Evolutionary conservation across 2,797 vertebrate genomes (phyloP).

Genomic region (Crypturellus tataupa): DNA sequence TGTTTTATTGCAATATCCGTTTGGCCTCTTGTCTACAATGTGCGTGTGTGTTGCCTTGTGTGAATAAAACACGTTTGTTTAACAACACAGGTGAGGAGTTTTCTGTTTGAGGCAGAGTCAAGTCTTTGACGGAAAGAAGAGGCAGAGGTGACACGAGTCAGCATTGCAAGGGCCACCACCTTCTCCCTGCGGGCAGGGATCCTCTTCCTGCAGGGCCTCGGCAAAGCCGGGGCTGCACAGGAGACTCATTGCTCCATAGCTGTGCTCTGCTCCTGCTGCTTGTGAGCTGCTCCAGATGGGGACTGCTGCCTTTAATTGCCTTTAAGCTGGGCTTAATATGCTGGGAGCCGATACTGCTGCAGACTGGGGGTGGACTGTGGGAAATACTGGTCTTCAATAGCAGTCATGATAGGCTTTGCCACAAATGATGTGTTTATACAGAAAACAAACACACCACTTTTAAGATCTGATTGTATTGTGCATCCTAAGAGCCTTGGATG

Average conservation of each 20-base stretch:
- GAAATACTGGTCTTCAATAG: not conserved
- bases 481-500: accelerated
- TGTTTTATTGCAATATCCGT: not conserved
- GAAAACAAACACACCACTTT: not conserved
- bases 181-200: not conserved
- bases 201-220: accelerated
- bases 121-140: accelerated
- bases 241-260: accelerated
- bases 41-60: slow-evolving; percentile 26
- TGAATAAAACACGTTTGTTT: slow-evolving; percentile 22
- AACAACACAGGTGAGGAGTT: not conserved
- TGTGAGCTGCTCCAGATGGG: accelerated
- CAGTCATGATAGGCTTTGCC: accelerated
- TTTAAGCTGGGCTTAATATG: accelerated
- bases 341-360: accelerated
- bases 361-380: accelerated
- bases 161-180: not conserved
- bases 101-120: accelerated
- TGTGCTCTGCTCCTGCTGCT: accelerated
- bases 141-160: accelerated
- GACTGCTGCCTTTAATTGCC: not conserved
- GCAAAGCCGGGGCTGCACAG: not conserved
- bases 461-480: not conserved
- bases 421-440: not conserved
- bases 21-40: not conserved